Conservation (phyloP, 2,888 invertebrate genomes). For the Opisthograptis luteolata region DNA sequence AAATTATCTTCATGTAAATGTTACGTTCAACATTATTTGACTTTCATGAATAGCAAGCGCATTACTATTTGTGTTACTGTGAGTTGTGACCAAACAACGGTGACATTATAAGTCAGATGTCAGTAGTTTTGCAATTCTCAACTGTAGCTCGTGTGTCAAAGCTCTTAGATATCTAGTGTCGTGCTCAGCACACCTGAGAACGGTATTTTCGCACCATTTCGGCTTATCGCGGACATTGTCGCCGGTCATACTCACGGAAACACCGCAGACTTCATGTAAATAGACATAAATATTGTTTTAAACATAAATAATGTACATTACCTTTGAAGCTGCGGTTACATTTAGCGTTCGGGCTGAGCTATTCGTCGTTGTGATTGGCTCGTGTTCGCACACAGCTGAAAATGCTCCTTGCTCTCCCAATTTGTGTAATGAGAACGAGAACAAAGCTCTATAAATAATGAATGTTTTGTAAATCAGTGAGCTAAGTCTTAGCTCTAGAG, state of each 20-base stretch:
- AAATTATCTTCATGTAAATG: background rate
- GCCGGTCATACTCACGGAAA: slow-evolving; percentile 56
- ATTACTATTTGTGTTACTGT: slow-evolving; percentile 1
- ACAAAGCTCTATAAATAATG: background rate
- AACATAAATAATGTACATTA: slow-evolving; percentile 56
- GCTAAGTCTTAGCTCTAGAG: too few relatives aligned
- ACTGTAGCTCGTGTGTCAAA: slow-evolving; percentile 15
- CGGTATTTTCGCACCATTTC: slow-evolving; percentile 53
- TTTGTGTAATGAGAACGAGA: too few relatives aligned
- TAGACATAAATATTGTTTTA: slow-evolving; percentile 59
- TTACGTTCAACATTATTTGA: background rate
- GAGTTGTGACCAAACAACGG: slow-evolving; percentile 15
- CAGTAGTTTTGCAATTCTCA: slow-evolving; percentile 11
- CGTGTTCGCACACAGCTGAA: background rate
- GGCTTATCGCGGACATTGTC: slow-evolving; percentile 61
- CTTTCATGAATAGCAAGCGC: background rate
- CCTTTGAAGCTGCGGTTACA: slow-evolving; percentile 26
- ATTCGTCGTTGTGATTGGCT: slow-evolving; percentile 9
- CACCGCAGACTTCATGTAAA: slow-evolving; percentile 58
- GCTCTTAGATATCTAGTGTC: slow-evolving; percentile 22
- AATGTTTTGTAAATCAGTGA: too few relatives aligned
- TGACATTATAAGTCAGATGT: slow-evolving; percentile 20
- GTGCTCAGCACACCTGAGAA: slow-evolving; percentile 49
- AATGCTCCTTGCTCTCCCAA: too few relatives aligned
- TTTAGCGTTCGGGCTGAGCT: slow-evolving; percentile 26